phyloP scores from a whole-genome alignment of 2,113 vertebrate species.

The Dissostichus mawsoni region DNA sequence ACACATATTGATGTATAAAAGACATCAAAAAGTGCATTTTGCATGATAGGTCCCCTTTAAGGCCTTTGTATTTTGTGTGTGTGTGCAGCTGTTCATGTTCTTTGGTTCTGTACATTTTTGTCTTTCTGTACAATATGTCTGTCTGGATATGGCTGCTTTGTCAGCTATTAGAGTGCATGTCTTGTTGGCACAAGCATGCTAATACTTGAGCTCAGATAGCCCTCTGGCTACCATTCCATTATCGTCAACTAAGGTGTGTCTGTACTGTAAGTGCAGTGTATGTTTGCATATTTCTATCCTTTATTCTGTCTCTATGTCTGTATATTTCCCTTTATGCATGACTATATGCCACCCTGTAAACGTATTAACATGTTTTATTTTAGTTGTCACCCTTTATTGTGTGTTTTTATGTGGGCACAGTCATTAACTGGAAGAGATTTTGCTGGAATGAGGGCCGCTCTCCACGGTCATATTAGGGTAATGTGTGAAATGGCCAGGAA shows the following conservation, averaged over 20 bases:
- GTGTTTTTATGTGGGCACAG: conserved; percentile 28
- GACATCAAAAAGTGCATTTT: too few relatives aligned
- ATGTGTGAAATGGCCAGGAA: conserved; percentile 90
- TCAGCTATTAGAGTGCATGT: conserved; percentile 13
- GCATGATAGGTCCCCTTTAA: too few relatives aligned
- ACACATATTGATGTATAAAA: too few relatives aligned
- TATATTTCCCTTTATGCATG: neutral
- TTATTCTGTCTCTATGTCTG: neutral
- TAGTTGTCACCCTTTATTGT: conserved; percentile 6
- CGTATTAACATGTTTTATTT: neutral
- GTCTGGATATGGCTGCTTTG: conserved; percentile 29
- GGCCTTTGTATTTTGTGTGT: neutral
- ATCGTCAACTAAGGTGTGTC: conserved; percentile 26
- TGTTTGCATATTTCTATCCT: conserved; percentile 20
- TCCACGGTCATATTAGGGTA: conserved; percentile 82
- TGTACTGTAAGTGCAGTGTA: neutral
- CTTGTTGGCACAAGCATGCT: conserved; percentile 37
- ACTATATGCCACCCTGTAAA: neutral
- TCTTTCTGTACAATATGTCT: conserved; percentile 3
- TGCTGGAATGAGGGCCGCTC: conserved; percentile 40
- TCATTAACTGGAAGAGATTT: conserved; percentile 25
- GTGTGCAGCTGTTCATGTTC: neutral
- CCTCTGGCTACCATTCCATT: conserved; percentile 42
- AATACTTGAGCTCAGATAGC: conserved; percentile 49
- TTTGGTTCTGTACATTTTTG: neutral